phyloP scores from a whole-genome alignment of 2,113 vertebrate genomes.

The Sander vitreus region DNA sequence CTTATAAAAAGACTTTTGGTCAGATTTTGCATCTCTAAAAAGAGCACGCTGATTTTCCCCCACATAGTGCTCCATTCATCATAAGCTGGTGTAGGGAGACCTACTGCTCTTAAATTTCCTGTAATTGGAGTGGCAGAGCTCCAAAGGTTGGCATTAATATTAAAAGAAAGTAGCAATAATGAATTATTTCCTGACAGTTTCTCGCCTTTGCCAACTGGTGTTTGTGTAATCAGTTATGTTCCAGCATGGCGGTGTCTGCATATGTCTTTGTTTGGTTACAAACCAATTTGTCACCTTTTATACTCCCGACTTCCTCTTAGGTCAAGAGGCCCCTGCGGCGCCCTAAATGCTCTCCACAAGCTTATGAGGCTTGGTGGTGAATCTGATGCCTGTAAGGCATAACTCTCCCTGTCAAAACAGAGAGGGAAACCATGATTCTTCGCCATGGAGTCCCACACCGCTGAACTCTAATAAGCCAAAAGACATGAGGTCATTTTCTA shows the following conservation, averaged over 20 bases:
- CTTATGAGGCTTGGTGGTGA: constrained; percentile 70
- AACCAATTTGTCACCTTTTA: constrained; percentile 76
- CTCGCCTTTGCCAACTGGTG: constrained; percentile 79
- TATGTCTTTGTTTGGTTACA: constrained; percentile 69
- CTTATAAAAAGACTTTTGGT: constrained; percentile 82
- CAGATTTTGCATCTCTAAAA: constrained; percentile 89
- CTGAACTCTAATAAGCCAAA: constrained; percentile 47
- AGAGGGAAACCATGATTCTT: constrained; percentile 67
- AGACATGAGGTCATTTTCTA: constrained; percentile 53
- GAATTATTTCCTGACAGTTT: constrained; percentile 92
- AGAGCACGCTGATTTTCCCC: constrained; percentile 85
- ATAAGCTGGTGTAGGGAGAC: constrained; percentile 88
- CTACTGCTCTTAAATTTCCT: constrained; percentile 89
- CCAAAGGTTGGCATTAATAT: constrained; percentile 91
- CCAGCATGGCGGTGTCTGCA: constrained; percentile 42
- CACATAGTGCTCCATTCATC: constrained; percentile 99
- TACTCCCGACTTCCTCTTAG: constrained; percentile 68
- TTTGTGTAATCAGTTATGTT: constrained; percentile 84
- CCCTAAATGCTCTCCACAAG: constrained; percentile 71
- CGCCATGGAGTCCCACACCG: constrained; percentile 44
- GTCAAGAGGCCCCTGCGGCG: constrained; percentile 74
- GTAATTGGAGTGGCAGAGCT: constrained; percentile 89
- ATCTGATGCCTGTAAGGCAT: constrained; percentile 73
- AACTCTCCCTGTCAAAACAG: constrained; percentile 77
- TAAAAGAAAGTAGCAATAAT: constrained; percentile 76